Conservation (phyloP, 2,888 invertebrate genomes). For the Cylindroiulus punctatus region DNA sequence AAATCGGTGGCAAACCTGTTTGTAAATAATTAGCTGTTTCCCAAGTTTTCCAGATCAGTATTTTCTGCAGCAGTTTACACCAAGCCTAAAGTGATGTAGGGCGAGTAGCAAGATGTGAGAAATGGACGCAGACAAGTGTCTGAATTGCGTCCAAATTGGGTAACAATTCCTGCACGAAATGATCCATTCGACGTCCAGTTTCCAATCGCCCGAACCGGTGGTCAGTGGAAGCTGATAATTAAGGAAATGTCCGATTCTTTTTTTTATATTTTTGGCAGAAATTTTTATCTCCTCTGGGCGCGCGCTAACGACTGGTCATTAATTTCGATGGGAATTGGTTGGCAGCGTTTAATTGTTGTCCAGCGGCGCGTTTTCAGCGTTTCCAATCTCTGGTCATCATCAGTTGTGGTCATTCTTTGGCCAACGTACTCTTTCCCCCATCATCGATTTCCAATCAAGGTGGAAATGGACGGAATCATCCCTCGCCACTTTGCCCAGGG, state of each 20-base stretch:
- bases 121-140: not conserved
- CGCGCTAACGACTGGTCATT: slow-evolving; percentile 3
- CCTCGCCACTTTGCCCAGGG: too few relatives aligned
- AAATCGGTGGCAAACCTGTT: too few relatives aligned
- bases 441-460: slow-evolving; percentile 25
- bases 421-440: not conserved
- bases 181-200: not conserved
- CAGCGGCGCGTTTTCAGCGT: slow-evolving; percentile 11
- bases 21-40: too few relatives aligned
- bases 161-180: not conserved
- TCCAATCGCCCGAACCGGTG: not conserved
- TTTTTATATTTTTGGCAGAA: slow-evolving; percentile 9
- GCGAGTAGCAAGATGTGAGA: not conserved
- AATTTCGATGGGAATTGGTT: not conserved
- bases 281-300: slow-evolving; percentile 21
- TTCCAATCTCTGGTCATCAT: slow-evolving; percentile 32
- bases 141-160: not conserved
- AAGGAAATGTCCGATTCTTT: not conserved
- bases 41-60: too few relatives aligned
- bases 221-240: not conserved
- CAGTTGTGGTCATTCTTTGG: not conserved
- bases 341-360: slow-evolving; percentile 32
- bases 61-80: too few relatives aligned
- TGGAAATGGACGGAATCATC: not conserved
- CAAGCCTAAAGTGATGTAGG: too few relatives aligned